A percentile compares a stretch with the other conserved stretches of the same genome.
These are phyloP conservation scores for Drosophila macrospina DNA, from an alignment of 2,888 invertebrate species.

Conservation along the genomic window DNA sequence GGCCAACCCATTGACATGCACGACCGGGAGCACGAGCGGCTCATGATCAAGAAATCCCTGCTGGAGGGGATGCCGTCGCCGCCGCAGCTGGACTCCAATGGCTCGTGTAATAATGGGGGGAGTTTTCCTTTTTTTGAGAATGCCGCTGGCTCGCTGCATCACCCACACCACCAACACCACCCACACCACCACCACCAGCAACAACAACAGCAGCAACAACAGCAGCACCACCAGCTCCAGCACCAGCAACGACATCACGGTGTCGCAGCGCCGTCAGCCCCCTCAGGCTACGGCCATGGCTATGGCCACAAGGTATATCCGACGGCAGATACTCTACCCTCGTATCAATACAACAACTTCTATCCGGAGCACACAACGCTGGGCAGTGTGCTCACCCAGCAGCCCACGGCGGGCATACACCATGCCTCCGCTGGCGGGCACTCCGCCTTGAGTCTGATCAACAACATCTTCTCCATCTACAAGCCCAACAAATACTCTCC, in stretches of 20 bases:
- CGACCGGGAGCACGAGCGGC: conserved; percentile 84
- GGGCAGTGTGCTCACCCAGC: conserved; percentile 79
- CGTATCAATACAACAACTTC: conserved; percentile 85
- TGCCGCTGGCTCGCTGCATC: conserved; percentile 79
- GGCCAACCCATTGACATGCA: conserved; percentile 84
- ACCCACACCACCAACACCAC: conserved; percentile 18
- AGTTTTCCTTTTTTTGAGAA: conserved; percentile 84
- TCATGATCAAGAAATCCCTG: conserved; percentile 84
- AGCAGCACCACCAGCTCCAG: not conserved
- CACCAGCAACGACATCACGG: conserved; percentile 26
- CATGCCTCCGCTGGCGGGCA: conserved; percentile 82
- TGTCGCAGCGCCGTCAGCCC: conserved; percentile 16
- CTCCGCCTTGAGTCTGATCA: conserved; percentile 84
- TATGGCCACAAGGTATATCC: conserved; percentile 84
- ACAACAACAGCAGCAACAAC: conserved; percentile 28
- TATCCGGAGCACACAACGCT: conserved; percentile 81
- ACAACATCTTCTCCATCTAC: conserved; percentile 85
- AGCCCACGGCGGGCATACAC: conserved; percentile 77
- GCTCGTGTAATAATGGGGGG: conserved; percentile 55
- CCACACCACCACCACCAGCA: conserved; percentile 13
- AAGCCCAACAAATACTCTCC: conserved; percentile 85
- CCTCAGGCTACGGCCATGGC: conserved; percentile 44
- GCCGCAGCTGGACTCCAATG: conserved; percentile 78
- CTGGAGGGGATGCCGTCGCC: conserved; percentile 85
- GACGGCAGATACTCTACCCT: conserved; percentile 81